These are phyloP conservation scores for Brachionus asplanchnoidis DNA, from an alignment of 1,140 invertebrate genomes.

Conservation along the genomic window DNA sequence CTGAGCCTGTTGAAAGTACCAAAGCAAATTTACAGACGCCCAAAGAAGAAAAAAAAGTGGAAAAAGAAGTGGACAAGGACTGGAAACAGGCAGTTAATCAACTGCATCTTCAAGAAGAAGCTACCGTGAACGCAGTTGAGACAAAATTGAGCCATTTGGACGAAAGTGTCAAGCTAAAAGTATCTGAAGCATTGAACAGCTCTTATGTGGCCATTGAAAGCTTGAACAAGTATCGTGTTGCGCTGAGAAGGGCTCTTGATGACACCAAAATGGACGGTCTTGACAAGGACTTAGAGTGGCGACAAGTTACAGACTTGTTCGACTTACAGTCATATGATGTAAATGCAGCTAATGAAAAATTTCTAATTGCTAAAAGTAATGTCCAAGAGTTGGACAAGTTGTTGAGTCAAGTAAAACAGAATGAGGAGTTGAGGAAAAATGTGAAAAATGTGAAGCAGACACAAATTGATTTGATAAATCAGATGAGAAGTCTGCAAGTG, in stretches of 20 bases:
- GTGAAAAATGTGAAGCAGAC: slow-evolving; percentile 8
- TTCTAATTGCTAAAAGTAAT: slow-evolving; percentile 4
- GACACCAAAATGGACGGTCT: neutral
- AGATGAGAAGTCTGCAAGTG: slow-evolving; percentile 16
- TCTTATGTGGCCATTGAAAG: slow-evolving; percentile 38
- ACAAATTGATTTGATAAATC: slow-evolving; percentile 31
- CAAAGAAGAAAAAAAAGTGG: neutral
- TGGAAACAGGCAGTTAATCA: neutral
- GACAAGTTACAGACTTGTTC: slow-evolving; percentile 37
- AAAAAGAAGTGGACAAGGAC: neutral
- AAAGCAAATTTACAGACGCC: too few species aligned
- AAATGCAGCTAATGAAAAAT: slow-evolving; percentile 15
- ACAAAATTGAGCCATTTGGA: neutral
- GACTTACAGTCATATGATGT: slow-evolving; percentile 15
- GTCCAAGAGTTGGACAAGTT: slow-evolving; percentile 34
- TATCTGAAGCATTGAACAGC: slow-evolving; percentile 32
- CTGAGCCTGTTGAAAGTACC: neutral
- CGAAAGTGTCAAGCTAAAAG: neutral
- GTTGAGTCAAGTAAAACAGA: neutral
- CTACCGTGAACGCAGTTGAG: neutral
- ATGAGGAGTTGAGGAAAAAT: neutral
- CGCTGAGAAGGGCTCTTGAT: slow-evolving; percentile 29
- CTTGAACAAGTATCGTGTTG: slow-evolving; percentile 17
- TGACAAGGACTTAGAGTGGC: slow-evolving; percentile 7
- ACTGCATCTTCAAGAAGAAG: slow-evolving; percentile 1